A percentile compares a stretch with the other conserved stretches of the same genome.
Evolutionary conservation across 2,113 vertebrate species (phyloP).

Genomic region (Anguilla japonica): DNA sequence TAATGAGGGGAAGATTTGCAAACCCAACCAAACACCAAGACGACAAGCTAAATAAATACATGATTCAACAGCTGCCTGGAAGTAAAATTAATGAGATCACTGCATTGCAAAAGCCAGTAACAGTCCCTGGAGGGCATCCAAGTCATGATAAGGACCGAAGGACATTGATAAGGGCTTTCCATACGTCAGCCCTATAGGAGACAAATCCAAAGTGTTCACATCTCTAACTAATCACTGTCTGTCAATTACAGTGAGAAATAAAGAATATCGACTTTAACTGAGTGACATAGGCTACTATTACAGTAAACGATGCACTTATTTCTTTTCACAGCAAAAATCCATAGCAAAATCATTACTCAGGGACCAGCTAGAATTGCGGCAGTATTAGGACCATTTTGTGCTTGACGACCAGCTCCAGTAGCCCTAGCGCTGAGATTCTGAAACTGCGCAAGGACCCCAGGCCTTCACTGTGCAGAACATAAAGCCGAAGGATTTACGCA

Average conservation of each 20-base stretch:
- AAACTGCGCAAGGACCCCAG: background rate
- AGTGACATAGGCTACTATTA: background rate
- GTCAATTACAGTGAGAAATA: background rate
- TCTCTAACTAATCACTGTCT: background rate
- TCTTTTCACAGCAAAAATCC: background rate
- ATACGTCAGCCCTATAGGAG: background rate
- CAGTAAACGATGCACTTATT: background rate
- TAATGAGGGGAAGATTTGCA: background rate
- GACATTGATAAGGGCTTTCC: background rate
- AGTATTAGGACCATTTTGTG: background rate
- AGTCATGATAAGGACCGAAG: background rate
- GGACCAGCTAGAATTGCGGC: background rate
- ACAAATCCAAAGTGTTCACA: background rate
- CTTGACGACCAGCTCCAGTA: background rate
- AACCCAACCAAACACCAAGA: background rate
- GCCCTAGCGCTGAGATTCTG: background rate
- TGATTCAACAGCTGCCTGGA: background rate
- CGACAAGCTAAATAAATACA: slow-evolving; percentile 1
- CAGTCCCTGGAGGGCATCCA: slow-evolving; percentile 3
- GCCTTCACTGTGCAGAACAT: background rate
- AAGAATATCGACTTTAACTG: background rate
- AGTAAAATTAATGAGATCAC: background rate
- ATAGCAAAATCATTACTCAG: background rate
- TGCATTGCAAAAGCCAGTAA: background rate
- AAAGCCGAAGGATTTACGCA: slow-evolving; percentile 1